Evolutionary conservation across 2,113 vertebrate genomes (phyloP), one percentile per base, ranked within the genome.

Genomic region (Tachysurus fulvidraco): DNA sequence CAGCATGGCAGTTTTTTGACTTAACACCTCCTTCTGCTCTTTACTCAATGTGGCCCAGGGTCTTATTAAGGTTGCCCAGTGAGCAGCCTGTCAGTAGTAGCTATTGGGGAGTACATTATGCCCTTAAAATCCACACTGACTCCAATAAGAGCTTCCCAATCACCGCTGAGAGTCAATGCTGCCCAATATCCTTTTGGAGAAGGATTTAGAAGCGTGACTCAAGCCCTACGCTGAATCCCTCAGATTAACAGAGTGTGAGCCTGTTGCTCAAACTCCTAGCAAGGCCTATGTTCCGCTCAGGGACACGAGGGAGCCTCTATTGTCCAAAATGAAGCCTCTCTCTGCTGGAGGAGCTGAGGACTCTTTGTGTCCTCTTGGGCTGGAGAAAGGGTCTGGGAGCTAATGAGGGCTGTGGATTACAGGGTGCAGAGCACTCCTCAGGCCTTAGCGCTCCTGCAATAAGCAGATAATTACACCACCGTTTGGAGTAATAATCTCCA

Each of bases 331-430:
- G 85, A 89, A 84, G 79, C 83, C 79, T 83, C 82, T 88, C 87
- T 89, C 89, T 86, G 85, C 65, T 90, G 82, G 89, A 88, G 65
- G 71, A 89, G 89, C 73, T 23, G 62, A 85, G 65, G 30, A 52
- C 25, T 88, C 88, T 88, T 89, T 91, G 88, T 91, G 88, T 85
- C 76, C 57, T 73, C 41, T 69, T 67, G 55, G 60, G 67, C 76
- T 86, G 81, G 86, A 86, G 88, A 89, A 85, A 87, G 25, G 88
- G 88, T 73, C 73, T n/a, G 77, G 85, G 81, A 86, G 83, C 87
- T 87, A 89, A 88, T 89, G 88, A 89, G 90, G 84, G 76, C 83
- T 87, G 88, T 88, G 88, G 86, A 88, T 91, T 91, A 88, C 85
- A 86, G 83, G 77, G 84, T 77, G 83, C 64, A 89, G 81, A 85